Percentiles rank a stretch among this genome's conserved stretches.
These are phyloP conservation scores for Dromiciops gliroides DNA, from an alignment of 2,113 vertebrate species.

Conservation along the genomic window DNA sequence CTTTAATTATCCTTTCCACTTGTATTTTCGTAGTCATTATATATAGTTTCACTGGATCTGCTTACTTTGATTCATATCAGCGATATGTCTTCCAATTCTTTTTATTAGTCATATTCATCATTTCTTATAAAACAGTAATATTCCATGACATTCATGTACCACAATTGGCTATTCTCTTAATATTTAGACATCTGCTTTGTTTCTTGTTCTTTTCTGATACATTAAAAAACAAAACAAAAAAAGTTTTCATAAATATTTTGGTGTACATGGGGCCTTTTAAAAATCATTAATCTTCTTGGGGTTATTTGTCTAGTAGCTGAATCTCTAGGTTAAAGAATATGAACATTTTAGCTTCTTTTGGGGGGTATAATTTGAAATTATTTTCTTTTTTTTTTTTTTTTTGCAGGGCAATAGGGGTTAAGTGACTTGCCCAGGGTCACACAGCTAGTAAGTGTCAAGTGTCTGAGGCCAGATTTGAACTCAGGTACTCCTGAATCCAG, in stretches of 20 bases:
- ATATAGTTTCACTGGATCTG: neutral
- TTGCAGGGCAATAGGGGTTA: too few species aligned
- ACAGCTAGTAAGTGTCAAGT: too few species aligned
- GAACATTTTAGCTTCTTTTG: neutral
- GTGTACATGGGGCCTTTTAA: neutral
- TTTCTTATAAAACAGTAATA: neutral
- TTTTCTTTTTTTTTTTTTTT: too few species aligned
- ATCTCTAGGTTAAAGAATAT: neutral
- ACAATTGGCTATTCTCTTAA: neutral
- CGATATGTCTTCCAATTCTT: neutral
- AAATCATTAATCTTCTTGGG: neutral
- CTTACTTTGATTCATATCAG: neutral
- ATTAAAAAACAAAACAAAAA: neutral
- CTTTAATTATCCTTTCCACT: neutral
- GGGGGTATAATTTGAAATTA: neutral
- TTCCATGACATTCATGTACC: neutral
- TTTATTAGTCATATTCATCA: neutral
- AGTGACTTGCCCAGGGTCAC: too few species aligned
- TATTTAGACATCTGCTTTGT: neutral
- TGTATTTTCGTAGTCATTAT: neutral
- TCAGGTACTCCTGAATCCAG: too few species aligned
- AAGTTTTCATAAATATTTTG: neutral
- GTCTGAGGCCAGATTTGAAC: too few species aligned
- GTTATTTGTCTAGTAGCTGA: neutral
- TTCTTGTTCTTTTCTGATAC: neutral